Evolutionary conservation across 2,888 invertebrate species (phyloP).

Genomic region (Pristionchus mayeri): DNA sequence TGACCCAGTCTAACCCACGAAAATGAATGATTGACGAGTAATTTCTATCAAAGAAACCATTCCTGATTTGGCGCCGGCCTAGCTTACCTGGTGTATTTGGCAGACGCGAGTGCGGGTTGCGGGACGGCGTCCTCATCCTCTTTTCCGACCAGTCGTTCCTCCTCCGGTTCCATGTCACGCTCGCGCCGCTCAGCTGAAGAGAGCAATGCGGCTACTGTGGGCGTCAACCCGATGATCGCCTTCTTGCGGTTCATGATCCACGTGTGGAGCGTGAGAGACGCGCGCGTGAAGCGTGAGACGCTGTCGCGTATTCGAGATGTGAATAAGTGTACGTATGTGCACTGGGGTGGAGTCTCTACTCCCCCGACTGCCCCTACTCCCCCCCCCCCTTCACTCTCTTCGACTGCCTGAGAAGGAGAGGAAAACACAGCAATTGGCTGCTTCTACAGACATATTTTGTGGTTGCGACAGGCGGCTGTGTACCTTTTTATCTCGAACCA

Average conservation of each 20-base stretch:
- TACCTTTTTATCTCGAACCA: neutral
- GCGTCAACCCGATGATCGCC: conserved; percentile 60
- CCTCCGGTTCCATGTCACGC: conserved; percentile 38
- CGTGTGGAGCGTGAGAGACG: neutral
- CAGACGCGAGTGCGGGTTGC: neutral
- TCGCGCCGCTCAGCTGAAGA: conserved; percentile 47
- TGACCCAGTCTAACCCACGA: too few species aligned
- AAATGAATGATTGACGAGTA: too few species aligned
- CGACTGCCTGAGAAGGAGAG: neutral
- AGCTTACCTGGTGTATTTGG: conserved; percentile 26
- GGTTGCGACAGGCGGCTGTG: neutral
- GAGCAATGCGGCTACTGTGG: conserved; percentile 62
- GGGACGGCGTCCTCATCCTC: neutral
- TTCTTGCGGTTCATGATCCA: conserved; percentile 54
- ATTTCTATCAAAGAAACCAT: too few species aligned
- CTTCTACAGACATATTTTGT: neutral
- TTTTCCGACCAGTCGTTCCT: conserved; percentile 29
- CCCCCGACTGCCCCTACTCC: neutral
- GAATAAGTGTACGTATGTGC: neutral
- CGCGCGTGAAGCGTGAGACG: neutral
- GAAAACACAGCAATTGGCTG: neutral
- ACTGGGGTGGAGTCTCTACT: conserved; percentile 12
- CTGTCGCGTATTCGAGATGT: neutral
- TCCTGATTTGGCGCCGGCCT: too few species aligned
- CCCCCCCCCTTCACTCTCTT: neutral